phyloP scores from a whole-genome alignment of 2,797 vertebrate species.

The Thaleichthys pacificus region DNA sequence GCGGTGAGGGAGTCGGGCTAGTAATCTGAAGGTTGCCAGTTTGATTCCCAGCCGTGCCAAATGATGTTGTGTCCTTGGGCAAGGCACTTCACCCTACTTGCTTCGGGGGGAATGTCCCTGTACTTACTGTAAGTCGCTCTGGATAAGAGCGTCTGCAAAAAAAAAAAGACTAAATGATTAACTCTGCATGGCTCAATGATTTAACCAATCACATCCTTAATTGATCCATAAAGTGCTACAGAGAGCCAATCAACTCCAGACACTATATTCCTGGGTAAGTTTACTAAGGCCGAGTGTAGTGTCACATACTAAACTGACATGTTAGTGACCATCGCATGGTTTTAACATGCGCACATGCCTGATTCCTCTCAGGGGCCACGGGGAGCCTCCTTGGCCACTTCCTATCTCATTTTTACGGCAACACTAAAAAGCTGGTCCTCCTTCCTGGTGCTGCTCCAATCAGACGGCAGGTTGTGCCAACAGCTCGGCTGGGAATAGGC shows the following conservation, averaged over 20 bases:
- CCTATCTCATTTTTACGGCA: constrained; percentile 58
- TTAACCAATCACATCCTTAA: constrained; percentile 62
- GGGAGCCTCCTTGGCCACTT: constrained; percentile 54
- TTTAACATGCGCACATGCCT: constrained; percentile 68
- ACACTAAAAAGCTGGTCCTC: constrained; percentile 61
- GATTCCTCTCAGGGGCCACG: constrained; percentile 54
- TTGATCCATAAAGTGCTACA: constrained; percentile 64
- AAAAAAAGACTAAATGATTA: no score
- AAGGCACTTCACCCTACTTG: no score
- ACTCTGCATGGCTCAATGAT: constrained; percentile 57
- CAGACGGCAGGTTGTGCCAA: constrained; percentile 49
- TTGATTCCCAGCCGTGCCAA: no score
- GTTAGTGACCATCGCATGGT: constrained; percentile 52
- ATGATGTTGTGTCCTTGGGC: no score
- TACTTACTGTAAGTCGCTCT: no score
- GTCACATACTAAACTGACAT: constrained; percentile 38
- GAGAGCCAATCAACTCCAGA: constrained; percentile 56
- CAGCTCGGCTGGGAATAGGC: constrained; percentile 61
- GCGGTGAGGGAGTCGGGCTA: no score
- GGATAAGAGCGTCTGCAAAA: no score
- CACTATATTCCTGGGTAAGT: constrained; percentile 22
- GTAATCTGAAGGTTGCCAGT: no score
- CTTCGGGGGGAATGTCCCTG: no score
- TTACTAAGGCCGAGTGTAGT: constrained; percentile 53
- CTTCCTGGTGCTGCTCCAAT: constrained; percentile 65